phyloP scores from a whole-genome alignment of 2,888 invertebrate species.

The Dolomedes plantarius region DNA sequence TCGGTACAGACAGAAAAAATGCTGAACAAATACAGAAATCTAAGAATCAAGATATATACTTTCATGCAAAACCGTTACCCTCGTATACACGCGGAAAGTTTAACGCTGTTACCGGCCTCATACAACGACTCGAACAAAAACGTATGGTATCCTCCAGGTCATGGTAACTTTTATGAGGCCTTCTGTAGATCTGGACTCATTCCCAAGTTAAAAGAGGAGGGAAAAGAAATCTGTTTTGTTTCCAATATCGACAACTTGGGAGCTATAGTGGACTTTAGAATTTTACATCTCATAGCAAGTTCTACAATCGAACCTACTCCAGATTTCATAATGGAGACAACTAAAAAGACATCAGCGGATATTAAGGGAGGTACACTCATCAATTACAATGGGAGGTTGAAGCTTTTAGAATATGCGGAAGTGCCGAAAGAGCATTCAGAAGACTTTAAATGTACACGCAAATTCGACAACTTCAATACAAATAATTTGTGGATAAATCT shows the following conservation, averaged over 20 bases:
- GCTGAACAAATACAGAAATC: constrained; percentile 93
- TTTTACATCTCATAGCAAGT: constrained; percentile 83
- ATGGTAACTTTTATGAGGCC: constrained; percentile 98
- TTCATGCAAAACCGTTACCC: constrained; percentile 97
- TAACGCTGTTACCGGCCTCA: constrained; percentile 90
- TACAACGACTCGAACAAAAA: constrained; percentile 87
- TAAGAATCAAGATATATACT: constrained; percentile 93
- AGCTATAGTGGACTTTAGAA: constrained; percentile 96
- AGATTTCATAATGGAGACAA: constrained; percentile 99
- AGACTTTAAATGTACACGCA: constrained; percentile 79
- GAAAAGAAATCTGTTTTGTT: constrained; percentile 93
- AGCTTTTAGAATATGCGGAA: constrained; percentile 80
- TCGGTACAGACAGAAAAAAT: constrained; percentile 96
- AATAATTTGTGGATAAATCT: constrained; percentile 99
- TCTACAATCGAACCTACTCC: constrained; percentile 78
- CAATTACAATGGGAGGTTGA: constrained; percentile 82
- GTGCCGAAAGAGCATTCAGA: constrained; percentile 79
- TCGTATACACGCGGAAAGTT: constrained; percentile 93
- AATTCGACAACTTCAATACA: constrained; percentile 96
- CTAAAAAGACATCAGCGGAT: constrained; percentile 98
- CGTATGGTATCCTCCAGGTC: constrained; percentile 97
- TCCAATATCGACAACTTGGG: constrained; percentile 99
- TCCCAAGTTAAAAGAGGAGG: constrained; percentile 86
- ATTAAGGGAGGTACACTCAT: constrained; percentile 98
- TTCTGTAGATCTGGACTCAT: constrained; percentile 95